Base-by-base conservation (phyloP, 1,140 invertebrate genomes). In the Belonocnema kinseyi region DNA sequence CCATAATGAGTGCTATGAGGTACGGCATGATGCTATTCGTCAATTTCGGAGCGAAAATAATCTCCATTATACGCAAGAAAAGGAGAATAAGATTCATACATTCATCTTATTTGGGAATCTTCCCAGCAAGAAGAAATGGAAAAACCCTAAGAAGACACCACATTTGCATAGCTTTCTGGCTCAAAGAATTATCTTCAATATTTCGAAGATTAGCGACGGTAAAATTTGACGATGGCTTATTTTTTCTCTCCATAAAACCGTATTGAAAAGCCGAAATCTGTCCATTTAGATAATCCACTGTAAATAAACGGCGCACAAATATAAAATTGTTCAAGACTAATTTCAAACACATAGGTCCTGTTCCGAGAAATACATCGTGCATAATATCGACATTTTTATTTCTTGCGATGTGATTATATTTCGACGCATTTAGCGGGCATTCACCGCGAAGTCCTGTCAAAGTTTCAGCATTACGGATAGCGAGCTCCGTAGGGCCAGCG, bases 371-470 rank as follows among this genome's bases (percentile, higher is more conserved):
- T 40, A 72, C 77, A 52, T 81, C 79, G 40, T 81, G 82, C 77
- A 83, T 78, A 6, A 71, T 33, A 33, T 83, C 79, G 54, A 81
- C 76, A 54, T 80, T 72, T 80, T 83, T 78, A 58, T 83, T 83
- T 13, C 46, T 5, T 12, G 77, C 53, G 3, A 78, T 74, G 53
- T 83, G 76, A 80, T 81, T 81, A 72, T 76, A 81, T 74, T 54
- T 21, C 0, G 72, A 78, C n/a, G 74, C 13, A 46, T 81, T 61
- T 71, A 81, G 76, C 50, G 72, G 76, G 40, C 76, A 78, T 0
- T 77, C 26, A 19, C 76, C 77, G 66, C 76, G 72, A 19, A n/a
- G n/a, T n/a, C n/a, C n/a, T n/a, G n/a, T n/a, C n/a, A n/a, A n/a
- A n/a, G n/a, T n/a, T n/a, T n/a, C 81, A n/a, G 71, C 19, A 54